Conservation (phyloP, 2,888 invertebrate genomes). For the Cacoxenus indagator region DNA sequence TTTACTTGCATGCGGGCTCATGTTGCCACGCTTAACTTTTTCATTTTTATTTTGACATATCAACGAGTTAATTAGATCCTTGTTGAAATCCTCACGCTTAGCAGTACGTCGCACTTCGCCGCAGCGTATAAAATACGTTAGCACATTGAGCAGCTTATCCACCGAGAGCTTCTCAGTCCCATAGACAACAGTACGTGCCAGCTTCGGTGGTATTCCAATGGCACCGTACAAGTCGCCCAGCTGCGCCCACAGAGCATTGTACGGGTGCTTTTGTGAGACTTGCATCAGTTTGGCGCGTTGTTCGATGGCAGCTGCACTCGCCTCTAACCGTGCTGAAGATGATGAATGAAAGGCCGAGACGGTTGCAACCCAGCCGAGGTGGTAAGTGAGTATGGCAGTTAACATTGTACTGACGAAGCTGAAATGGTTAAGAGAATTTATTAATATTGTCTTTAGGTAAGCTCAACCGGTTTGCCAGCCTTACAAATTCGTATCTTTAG, state of each 20-base stretch:
- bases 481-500: constrained; percentile 92
- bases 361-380: constrained; percentile 92
- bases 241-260: constrained; percentile 93
- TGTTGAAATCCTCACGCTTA: constrained; percentile 70
- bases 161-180: constrained; percentile 77
- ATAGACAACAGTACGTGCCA: constrained; percentile 85
- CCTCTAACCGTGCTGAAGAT: constrained; percentile 48
- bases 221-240: constrained; percentile 89
- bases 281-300: constrained; percentile 73
- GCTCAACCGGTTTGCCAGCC: constrained; percentile 64
- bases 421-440: constrained; percentile 37
- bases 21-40: constrained; percentile 48
- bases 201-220: constrained; percentile 82
- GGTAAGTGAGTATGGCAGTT: constrained; percentile 90
- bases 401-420: constrained; percentile 92
- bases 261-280: constrained; percentile 78
- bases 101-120: constrained; percentile 77
- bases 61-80: constrained; percentile 60
- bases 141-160: constrained; percentile 80
- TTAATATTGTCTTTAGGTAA: neutral
- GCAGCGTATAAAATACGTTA: constrained; percentile 91
- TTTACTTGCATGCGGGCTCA: constrained; percentile 22
- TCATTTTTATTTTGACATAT: constrained; percentile 46
- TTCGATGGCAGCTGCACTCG: constrained; percentile 58
- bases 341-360: constrained; percentile 72